Evolutionary conservation across 1,140 invertebrate genomes (phyloP), one percentile per base, ranked within the genome.

Genomic region (Rhyacophila brunnea): DNA sequence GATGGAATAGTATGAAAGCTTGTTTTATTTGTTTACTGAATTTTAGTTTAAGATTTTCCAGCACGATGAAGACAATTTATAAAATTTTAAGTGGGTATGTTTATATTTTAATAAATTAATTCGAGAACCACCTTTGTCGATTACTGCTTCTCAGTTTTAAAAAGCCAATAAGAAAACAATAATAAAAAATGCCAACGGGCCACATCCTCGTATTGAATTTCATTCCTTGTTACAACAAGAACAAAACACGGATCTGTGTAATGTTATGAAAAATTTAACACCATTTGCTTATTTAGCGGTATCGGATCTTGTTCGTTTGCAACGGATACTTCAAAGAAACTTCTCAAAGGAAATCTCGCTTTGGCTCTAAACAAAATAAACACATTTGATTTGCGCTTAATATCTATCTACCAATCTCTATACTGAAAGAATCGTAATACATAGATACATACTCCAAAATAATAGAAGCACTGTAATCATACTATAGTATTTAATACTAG

Each of bases 211-310:
- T 56, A 52, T 60, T 52, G 43, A 11, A 34, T 60, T 60, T 47
- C 49, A n/a, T 19, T 11, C 14, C 45, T 43, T 32, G 44, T 18
- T 36, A 55, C 35, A 40, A 55, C 44, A 55, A 45, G 40, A 43
- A 45, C 34, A 58, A 64, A 60, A 60, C 57, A 60, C 49, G 40
- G 38, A 49, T 60, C 62, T 64, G 62, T 32, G 57, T 51, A 56
- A 53, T 55, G 57, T 64, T 59, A 59, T 50, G 49, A 46, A 58
- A 34, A 57, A 50, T 40, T 62, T 60, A 40, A 54, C 62, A 56
- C 52, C 62, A 60, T 64, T 57, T 59, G 62, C 57, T 64, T 64
- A 48, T 56, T 64, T 60, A 60, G 52, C 57, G 57, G 52, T 38
- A 28, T 28, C 45, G 17, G 19, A 47, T 38, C 10, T 54, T 52